Evolutionary conservation across 1,140 invertebrate genomes (phyloP), one percentile per base, ranked within the genome.

Genomic region (Drosophila arizonae): DNA sequence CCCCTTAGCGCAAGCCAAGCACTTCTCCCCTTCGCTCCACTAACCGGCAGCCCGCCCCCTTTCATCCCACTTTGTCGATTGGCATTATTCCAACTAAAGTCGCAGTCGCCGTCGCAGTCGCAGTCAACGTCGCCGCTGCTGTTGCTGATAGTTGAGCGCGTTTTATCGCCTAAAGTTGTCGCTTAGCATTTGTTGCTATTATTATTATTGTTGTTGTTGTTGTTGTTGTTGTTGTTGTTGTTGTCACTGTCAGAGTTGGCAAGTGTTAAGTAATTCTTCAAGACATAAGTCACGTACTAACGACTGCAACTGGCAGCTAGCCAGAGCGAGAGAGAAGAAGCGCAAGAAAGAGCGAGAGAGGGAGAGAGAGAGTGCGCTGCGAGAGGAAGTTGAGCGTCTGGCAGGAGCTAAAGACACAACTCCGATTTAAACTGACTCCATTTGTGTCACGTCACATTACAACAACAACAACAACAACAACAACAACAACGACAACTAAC

Each of bases 201-300:
- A 3, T 30, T 30, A 3, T 30, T 30, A 3, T 30, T 30, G 28
- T 30, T 30, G 6, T 28, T 78, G 28, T 46, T 58, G 36, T 39
- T 39, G 57, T 70, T 52, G 45, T 54, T 58, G 52, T 33, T 78
- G 28, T 46, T 58, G 36, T 39, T 39, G 57, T 70, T 52, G 45
- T 54, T 58, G 52, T 33, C 56, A 55, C 46, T 48, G 65, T 13
- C 26, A 60, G 61, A 43, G 64, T 24, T 74, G 67, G 62, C 77
- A 61, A 72, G 72, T 86, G 82, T 82, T 88, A 87, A 87, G 82
- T 88, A 73, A 87, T 82, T 76, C 72, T 79, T 30, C 72, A 50
- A 76, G 51, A 69, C 84, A 87, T 70, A 87, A 87, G 82, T 87
- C 82, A 87, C 84, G 84, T 87, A 87, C 76, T 66, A 55, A 67